A percentile compares a stretch with the other conserved stretches of the same genome.
Conservation (phyloP, 2,113 vertebrate species). For the Oreocharis arfaki region DNA sequence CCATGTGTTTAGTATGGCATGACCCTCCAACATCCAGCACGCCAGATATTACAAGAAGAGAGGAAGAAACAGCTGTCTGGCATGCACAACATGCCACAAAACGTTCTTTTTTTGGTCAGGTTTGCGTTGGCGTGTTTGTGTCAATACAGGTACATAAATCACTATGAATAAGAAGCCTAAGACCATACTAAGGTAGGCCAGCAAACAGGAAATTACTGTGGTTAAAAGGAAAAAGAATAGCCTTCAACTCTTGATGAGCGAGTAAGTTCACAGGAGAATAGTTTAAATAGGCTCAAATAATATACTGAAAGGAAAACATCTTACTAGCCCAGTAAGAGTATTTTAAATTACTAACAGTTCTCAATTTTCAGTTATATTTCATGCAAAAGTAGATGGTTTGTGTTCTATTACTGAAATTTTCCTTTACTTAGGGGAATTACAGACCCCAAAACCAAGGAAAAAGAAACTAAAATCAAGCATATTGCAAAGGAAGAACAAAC, state of each 20-base stretch:
- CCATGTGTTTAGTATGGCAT: background rate
- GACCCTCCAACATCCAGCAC: background rate
- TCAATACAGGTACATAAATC: background rate
- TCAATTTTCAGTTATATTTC: background rate
- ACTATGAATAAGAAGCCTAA: background rate
- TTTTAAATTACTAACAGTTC: background rate
- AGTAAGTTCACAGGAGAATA: background rate
- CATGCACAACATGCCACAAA: background rate
- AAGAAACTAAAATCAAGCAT: background rate
- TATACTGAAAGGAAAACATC: background rate
- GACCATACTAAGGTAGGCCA: background rate
- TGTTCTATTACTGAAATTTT: background rate
- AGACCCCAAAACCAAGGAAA: background rate
- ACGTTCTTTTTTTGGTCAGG: background rate
- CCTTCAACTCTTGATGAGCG: background rate
- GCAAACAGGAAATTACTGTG: background rate
- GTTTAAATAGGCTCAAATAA: background rate
- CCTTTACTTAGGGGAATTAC: background rate
- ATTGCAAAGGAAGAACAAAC: background rate
- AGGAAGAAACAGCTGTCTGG: background rate
- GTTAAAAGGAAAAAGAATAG: background rate
- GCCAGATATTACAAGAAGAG: background rate
- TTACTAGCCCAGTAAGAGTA: background rate
- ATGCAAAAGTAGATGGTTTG: background rate
- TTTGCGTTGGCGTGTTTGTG: background rate